Conservation (phyloP, 2,797 vertebrate species). For the Peromyscus melanophrys region DNA sequence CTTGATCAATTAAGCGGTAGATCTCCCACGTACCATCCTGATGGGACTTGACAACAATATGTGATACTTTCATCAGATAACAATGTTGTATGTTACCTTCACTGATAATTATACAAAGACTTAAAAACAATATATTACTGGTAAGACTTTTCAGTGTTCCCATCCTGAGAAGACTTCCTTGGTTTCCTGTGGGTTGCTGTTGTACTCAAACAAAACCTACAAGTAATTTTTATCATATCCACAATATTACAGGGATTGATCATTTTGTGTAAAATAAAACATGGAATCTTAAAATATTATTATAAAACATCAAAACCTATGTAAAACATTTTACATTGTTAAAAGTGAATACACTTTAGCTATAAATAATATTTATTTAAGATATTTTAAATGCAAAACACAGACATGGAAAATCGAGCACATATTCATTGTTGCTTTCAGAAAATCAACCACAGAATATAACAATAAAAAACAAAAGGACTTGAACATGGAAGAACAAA, state of each 20-base stretch:
- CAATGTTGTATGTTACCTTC: neutral
- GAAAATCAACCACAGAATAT: neutral
- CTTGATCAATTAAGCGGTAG: neutral
- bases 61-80: neutral
- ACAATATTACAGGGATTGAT: neutral
- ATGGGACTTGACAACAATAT: neutral
- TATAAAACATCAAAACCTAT: neutral
- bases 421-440: neutral
- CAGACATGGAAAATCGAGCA: neutral
- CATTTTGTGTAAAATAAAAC: neutral
- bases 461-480: neutral
- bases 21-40: neutral
- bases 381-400: neutral
- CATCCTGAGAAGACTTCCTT: neutral
- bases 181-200: neutral
- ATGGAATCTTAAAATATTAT: neutral
- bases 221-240: neutral
- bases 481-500: neutral
- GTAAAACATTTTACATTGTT: neutral
- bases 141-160: neutral
- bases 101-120: neutral
- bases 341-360: neutral
- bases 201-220: neutral
- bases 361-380: neutral
- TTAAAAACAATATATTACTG: neutral